Base-by-base conservation (phyloP, 2,797 vertebrate genomes). In the Fringilla coelebs region DNA sequence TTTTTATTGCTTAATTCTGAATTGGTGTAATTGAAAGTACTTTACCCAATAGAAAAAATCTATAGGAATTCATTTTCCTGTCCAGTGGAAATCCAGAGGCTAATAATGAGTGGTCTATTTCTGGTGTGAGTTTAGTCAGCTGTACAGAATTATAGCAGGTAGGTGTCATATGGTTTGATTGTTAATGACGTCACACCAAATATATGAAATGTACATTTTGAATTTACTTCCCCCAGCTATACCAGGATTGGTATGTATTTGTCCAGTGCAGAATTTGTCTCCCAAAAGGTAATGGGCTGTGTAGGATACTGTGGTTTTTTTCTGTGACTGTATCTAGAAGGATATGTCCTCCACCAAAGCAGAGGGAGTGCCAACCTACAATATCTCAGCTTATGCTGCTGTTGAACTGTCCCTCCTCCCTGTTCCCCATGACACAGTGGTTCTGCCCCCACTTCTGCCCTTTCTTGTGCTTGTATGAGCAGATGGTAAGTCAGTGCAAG, bases 401-500 rank as follows among this genome's bases (percentile, higher is more conserved):
- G 3, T 40, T 0, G 0, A 54, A 43, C 38, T 7, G 77, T 49
- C 54, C 14, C 12, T 68, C 6, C 5, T 85, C 21, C 17, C 4
- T 36, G 85, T 76, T 22, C 58, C 19, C 28, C 24, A 17, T 32
- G 24, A 13, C n/a, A 89, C 60, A 36, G 26, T 79, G 51, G 13
- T 79, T 60, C 61, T 87, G 24, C 41, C 40, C 13, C 14, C 4
- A 73, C 15, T 43, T 34, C 31, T 0, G 41, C 51, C 5, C 9
- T 66, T 84, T 76, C 63, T 70, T 92, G 51, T 41, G 57, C 51
- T 66, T 61, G 17, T 46, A 15, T 61, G 91, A 67, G 67, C 78
- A 90, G 95, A 79, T 95, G 78, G 84, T 70, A 82, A 79, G 71
- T 73, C 67, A 71, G 24, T 62, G 76, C 45, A 63, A 82, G 78